Percentiles rank a stretch among this genome's conserved stretches.
phyloP scores from a whole-genome alignment of 2,888 invertebrate genomes.

The Acrocyrtus sp. region DNA sequence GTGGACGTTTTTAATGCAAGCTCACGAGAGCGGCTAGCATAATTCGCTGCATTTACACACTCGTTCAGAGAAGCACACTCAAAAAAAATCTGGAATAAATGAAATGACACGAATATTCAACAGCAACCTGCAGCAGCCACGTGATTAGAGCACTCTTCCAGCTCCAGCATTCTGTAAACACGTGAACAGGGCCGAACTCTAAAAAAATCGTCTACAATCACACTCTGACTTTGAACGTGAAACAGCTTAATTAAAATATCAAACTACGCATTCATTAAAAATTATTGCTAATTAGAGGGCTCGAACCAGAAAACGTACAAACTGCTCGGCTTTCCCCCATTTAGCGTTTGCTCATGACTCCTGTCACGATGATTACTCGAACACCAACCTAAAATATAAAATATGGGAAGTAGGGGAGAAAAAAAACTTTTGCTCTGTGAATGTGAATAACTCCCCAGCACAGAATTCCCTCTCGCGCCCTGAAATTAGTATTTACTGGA shows the following conservation, averaged over 20 bases:
- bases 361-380: neutral
- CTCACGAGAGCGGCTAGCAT: too few species aligned
- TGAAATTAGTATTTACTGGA: neutral
- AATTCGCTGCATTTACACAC: too few species aligned
- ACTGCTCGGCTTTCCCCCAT: neutral
- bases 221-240: neutral
- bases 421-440: neutral
- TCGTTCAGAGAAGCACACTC: too few species aligned
- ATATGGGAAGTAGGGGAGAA: neutral
- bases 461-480: neutral
- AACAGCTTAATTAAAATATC: neutral
- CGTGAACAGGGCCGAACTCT: too few species aligned
- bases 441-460: neutral
- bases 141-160: too few species aligned
- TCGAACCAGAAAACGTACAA: neutral
- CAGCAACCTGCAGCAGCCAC: too few species aligned
- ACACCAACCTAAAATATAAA: neutral
- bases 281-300: neutral
- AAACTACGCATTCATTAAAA: neutral
- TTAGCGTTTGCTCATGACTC: neutral
- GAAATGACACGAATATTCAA: too few species aligned
- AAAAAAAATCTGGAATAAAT: too few species aligned
- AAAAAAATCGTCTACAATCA: too few species aligned
- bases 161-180: too few species aligned
- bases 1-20: too few species aligned